Conservation (phyloP, 2,113 vertebrate genomes). For the Vulpes ferrilata region DNA sequence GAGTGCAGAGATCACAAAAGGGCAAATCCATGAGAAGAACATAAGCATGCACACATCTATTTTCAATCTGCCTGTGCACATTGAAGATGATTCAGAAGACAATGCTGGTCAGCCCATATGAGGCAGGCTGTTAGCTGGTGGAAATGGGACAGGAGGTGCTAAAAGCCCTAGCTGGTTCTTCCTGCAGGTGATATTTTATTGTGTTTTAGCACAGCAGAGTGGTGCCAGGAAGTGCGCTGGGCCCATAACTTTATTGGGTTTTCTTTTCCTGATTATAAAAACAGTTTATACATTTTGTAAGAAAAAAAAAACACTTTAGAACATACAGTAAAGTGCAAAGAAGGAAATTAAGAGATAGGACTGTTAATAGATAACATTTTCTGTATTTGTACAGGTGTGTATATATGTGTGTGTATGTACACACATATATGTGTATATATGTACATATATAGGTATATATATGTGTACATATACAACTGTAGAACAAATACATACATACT, state of each 20-base stretch:
- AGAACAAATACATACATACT: background rate
- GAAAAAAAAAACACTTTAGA: background rate
- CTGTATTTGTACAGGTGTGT: background rate
- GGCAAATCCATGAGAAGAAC: background rate
- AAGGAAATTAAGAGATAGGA: background rate
- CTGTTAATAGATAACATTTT: background rate
- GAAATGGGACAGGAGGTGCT: background rate
- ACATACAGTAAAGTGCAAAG: background rate
- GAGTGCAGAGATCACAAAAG: background rate
- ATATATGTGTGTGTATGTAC: background rate
- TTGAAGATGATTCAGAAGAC: background rate
- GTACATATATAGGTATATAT: background rate
- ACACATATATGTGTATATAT: background rate
- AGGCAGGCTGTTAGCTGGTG: background rate
- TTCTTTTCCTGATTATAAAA: background rate
- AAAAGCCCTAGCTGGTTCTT: background rate
- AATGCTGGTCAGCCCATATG: background rate
- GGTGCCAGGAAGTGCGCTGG: background rate
- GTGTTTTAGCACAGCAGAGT: background rate
- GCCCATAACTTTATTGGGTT: background rate
- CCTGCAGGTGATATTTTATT: background rate
- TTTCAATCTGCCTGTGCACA: background rate
- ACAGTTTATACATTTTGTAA: background rate
- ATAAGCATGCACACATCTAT: background rate
- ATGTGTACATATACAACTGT: background rate